Conservation (phyloP, 1,140 invertebrate genomes). For the Brachionus plicatilis region DNA sequence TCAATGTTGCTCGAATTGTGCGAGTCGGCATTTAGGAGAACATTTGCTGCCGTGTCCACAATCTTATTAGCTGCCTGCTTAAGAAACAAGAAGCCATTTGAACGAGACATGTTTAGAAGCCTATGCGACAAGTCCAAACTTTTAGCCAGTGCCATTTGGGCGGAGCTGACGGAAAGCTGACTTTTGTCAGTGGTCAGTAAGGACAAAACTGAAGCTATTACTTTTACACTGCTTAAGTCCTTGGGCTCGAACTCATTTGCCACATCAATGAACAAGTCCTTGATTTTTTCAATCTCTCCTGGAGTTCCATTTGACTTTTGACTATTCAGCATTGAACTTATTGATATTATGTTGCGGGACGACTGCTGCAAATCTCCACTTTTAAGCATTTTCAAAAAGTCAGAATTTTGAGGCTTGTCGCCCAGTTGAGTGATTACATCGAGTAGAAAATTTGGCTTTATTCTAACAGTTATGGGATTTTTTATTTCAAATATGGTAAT, state of each 20-base stretch:
- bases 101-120: background rate
- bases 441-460: background rate
- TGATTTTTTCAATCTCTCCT: background rate
- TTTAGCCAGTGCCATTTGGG: background rate
- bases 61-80: background rate
- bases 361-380: background rate
- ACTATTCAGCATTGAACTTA: background rate
- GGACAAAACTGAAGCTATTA: background rate
- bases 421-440: background rate
- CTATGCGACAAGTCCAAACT: background rate
- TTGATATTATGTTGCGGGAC: background rate
- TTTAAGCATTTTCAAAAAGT: background rate
- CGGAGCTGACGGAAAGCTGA: background rate
- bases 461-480: background rate
- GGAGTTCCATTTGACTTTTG: background rate
- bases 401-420: background rate
- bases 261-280: background rate
- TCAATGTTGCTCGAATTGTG: background rate
- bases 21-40: background rate
- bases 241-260: background rate
- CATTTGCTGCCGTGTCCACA: background rate
- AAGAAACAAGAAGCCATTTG: background rate
- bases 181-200: background rate
- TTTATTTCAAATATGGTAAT: background rate
- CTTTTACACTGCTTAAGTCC: background rate